These are phyloP conservation scores for Ormia ochracea DNA, from an alignment of 2,888 invertebrate species.

Conservation along the genomic window DNA sequence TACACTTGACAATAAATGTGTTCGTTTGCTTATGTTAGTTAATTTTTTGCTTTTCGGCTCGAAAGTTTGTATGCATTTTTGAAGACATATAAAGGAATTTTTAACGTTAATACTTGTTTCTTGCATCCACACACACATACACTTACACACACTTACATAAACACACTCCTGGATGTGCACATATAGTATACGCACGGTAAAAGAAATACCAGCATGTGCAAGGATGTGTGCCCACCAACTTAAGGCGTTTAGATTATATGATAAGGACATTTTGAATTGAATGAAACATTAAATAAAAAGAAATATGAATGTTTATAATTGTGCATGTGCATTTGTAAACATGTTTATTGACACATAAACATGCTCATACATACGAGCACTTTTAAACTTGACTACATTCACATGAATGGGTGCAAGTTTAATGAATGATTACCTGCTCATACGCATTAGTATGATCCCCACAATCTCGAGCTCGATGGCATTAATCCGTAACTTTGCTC, in stretches of 20 bases:
- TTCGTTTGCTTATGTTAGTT: slow-evolving; percentile 24
- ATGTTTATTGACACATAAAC: slow-evolving; percentile 55
- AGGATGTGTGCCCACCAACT: slow-evolving; percentile 51
- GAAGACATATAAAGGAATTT: slow-evolving; percentile 45
- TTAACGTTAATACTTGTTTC: slow-evolving; percentile 35
- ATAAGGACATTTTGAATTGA: slow-evolving; percentile 63
- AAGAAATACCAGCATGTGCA: background rate
- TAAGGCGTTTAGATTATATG: slow-evolving; percentile 62
- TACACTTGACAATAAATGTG: slow-evolving; percentile 11
- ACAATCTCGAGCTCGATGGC: background rate
- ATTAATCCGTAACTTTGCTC: background rate
- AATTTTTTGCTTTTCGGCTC: background rate
- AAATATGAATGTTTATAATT: slow-evolving; percentile 22
- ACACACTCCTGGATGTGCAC: background rate
- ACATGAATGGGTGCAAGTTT: background rate
- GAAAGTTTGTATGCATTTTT: slow-evolving; percentile 22
- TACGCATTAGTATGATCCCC: background rate
- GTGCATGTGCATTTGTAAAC: slow-evolving; percentile 63
- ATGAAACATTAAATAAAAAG: slow-evolving; percentile 53
- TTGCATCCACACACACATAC: slow-evolving; percentile 2
- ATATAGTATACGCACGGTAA: no score
- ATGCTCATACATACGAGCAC: background rate
- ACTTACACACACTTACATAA: background rate
- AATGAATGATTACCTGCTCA: background rate
- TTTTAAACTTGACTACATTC: background rate